Conservation (phyloP, 2,888 invertebrate genomes). For the Buathra laborator region DNA sequence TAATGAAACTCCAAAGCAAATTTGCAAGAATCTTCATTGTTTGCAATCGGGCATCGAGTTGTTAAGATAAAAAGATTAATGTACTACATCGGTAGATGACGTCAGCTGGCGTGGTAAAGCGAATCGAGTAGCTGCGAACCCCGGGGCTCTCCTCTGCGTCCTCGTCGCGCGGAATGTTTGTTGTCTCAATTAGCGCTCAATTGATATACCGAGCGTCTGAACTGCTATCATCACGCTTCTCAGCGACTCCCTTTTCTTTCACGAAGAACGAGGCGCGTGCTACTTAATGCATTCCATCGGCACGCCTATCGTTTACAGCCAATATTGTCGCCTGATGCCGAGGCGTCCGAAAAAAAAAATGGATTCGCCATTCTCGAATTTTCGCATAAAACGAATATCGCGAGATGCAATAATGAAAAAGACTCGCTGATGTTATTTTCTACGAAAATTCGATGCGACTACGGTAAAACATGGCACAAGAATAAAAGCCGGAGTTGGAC, state of each 20-base stretch:
- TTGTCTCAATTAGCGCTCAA: constrained; percentile 82
- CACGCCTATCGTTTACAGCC: constrained; percentile 4
- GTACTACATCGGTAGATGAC: constrained; percentile 35
- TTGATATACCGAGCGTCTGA: constrained; percentile 73
- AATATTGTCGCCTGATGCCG: not conserved
- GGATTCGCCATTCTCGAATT: not conserved
- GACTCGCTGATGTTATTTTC: not conserved
- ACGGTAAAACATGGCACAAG: constrained; percentile 48
- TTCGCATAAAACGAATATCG: not conserved
- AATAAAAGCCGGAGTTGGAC: constrained; percentile 61
- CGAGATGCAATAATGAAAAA: no score
- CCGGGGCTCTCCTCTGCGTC: constrained; percentile 45
- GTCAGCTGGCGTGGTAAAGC: constrained; percentile 34
- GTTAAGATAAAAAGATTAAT: not conserved
- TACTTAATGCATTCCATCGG: constrained; percentile 33
- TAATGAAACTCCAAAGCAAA: not conserved
- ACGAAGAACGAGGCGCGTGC: constrained; percentile 42
- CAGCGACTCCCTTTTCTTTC: constrained; percentile 38
- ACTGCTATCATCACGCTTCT: constrained; percentile 58
- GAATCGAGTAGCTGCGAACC: constrained; percentile 52
- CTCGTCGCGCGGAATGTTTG: constrained; percentile 74
- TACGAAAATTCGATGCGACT: constrained; percentile 6
- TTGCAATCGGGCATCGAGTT: not conserved
- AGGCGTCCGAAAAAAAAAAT: not conserved
- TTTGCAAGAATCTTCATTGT: not conserved